Percentiles rank a stretch among this genome's conserved stretches.
These are phyloP conservation scores for Equus quagga DNA, from an alignment of 2,113 vertebrate genomes.

Conservation along the genomic window DNA sequence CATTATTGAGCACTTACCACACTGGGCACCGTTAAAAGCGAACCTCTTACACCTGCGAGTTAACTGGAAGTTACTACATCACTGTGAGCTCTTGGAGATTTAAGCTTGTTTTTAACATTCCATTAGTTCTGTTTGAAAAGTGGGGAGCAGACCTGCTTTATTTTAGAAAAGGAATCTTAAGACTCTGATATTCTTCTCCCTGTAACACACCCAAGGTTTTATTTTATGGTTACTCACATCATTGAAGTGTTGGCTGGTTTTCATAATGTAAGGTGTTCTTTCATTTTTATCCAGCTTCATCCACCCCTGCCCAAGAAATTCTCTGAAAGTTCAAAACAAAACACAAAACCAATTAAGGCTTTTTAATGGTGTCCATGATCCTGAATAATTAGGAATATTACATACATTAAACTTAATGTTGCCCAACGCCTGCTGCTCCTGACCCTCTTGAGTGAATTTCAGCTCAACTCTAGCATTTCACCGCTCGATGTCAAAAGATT, in stretches of 20 bases:
- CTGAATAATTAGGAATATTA: not conserved
- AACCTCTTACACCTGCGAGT: not conserved
- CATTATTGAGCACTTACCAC: not conserved
- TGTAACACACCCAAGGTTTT: rapidly evolving
- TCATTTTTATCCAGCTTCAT: conserved; percentile 98
- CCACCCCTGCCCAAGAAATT: conserved; percentile 99
- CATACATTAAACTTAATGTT: not conserved
- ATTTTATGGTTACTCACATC: conserved; percentile 89
- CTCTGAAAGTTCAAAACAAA: conserved; percentile 86
- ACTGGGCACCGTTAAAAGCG: not conserved
- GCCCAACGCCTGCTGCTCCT: not conserved
- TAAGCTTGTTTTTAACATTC: not conserved
- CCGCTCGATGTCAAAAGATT: not conserved
- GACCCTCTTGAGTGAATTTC: not conserved
- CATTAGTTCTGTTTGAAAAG: not conserved
- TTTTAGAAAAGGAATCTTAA: not conserved
- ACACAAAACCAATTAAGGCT: not conserved
- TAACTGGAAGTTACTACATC: not conserved
- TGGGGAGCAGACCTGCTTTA: not conserved
- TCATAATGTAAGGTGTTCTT: conserved; percentile 97
- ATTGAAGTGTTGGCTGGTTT: conserved; percentile 98
- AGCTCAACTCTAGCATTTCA: not conserved
- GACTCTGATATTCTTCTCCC: not conserved
- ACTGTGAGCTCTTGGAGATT: not conserved
- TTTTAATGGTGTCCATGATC: not conserved